Evolutionary conservation across 2,797 vertebrate genomes (phyloP).

Genomic region (Microctenopoma lineatum): DNA sequence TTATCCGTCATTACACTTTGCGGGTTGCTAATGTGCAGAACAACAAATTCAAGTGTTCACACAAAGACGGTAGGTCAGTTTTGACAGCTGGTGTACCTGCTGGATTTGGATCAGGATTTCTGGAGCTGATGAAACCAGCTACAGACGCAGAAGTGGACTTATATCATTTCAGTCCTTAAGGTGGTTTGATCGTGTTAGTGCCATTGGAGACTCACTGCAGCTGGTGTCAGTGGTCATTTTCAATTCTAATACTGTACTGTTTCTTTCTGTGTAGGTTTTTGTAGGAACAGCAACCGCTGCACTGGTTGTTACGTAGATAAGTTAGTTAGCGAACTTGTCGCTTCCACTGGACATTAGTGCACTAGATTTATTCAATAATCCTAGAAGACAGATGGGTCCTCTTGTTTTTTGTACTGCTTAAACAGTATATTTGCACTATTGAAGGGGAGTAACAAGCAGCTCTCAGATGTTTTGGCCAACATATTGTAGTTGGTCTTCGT

Average conservation of each 20-base stretch:
- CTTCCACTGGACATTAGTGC: background rate
- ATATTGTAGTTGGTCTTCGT: slow-evolving; percentile 1
- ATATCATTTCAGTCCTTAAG: background rate
- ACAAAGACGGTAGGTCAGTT: background rate
- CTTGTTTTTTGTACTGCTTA: background rate
- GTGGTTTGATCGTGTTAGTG: slow-evolving; percentile 3
- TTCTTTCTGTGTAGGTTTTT: slow-evolving; percentile 8
- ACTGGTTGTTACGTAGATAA: slow-evolving; percentile 18
- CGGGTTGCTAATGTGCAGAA: slow-evolving; percentile 3
- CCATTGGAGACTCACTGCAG: slow-evolving; percentile 21
- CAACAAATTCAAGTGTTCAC: slow-evolving; percentile 1
- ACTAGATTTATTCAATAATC: slow-evolving; percentile 27
- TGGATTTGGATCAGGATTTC: slow-evolving; percentile 3
- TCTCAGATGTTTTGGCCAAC: background rate
- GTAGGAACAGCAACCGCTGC: slow-evolving; percentile 26
- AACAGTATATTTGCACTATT: background rate
- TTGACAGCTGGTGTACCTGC: background rate
- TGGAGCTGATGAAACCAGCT: background rate
- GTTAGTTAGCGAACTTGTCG: background rate
- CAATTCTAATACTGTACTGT: background rate
- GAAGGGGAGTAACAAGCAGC: background rate
- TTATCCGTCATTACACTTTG: background rate
- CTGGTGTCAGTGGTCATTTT: slow-evolving; percentile 41
- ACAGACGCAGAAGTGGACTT: slow-evolving; percentile 2
- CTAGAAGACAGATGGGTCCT: slow-evolving; percentile 1